Base-by-base conservation (phyloP, 2,888 invertebrate species). In the Callinectes sapidus region DNA sequence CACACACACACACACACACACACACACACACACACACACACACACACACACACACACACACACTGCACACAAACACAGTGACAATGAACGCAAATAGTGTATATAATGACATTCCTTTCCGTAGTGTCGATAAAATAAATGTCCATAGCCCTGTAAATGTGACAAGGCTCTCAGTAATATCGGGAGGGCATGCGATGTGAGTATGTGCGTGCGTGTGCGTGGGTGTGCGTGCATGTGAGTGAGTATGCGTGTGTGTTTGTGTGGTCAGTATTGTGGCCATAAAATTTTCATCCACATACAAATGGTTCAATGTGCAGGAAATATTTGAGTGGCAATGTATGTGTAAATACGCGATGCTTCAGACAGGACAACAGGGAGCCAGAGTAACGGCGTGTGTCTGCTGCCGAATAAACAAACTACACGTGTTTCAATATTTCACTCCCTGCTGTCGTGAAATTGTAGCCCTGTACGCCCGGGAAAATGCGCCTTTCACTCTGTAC, bases 31-130 rank as follows among this genome's bases (percentile, higher is more conserved):
- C 77, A 28, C 14, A 81, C 32, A 28, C 77, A 28, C 35, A 81
- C 77, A 32, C 77, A 81, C 77, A 32, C 77, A 81, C 32, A 35
- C 32, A 81, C 77, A 35, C 32, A 81, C 32, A 81, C 77, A 81
- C 2, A 32, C 14, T 32, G 13, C 32, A 81, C 42, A 87, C 87
- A 87, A 14, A 87, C 48, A 86, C 48, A 87, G 32, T 48, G 28
- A 28, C 42, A 87, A 28, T 42, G 54, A 54, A 87, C 54, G 23
- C 54, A 87, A 54, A 87, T 87, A 48, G 28, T 23, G 14, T 87
- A 48, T 87, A 48, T 87, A 81, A 81, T 81, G 81, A 18, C 81
- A 81, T 35, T 81, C 81, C 32, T 81, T 81, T 81, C 81, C 81
- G 28, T n/a, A 28, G 28, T 28, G 81, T 35, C 81, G 35, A 81